Evolutionary conservation across 1,140 invertebrate genomes (phyloP).

Genomic region (Drosophila rhopaloa): DNA sequence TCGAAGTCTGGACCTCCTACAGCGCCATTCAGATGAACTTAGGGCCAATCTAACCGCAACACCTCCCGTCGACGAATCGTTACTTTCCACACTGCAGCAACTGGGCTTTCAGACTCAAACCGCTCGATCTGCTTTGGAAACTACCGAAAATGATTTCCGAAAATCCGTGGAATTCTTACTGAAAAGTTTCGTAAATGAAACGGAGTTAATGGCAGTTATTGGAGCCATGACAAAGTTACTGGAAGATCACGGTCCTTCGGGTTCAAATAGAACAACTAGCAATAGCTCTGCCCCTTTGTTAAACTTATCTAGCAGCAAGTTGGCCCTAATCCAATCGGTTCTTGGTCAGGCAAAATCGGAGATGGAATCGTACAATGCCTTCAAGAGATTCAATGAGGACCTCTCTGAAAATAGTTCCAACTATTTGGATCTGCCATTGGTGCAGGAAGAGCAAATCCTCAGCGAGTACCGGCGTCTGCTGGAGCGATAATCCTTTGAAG

Average conservation of each 20-base stretch:
- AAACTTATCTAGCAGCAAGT: slow-evolving; percentile 20
- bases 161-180: slow-evolving; percentile 87
- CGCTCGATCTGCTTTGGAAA: slow-evolving; percentile 86
- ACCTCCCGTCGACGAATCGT: slow-evolving; percentile 63
- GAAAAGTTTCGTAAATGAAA: slow-evolving; percentile 55
- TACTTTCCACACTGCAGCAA: slow-evolving; percentile 83
- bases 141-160: slow-evolving; percentile 86
- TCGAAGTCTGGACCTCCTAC: slow-evolving; percentile 64
- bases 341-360: slow-evolving; percentile 46
- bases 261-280: background rate
- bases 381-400: slow-evolving; percentile 86
- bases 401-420: slow-evolving; percentile 87
- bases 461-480: slow-evolving; percentile 87
- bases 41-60: slow-evolving; percentile 45
- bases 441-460: slow-evolving; percentile 87
- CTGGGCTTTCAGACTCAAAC: slow-evolving; percentile 87
- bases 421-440: slow-evolving; percentile 87
- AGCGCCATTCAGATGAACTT: slow-evolving; percentile 54
- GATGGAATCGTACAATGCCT: slow-evolving; percentile 84
- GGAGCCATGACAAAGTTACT: slow-evolving; percentile 17
- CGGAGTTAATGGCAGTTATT: slow-evolving; percentile 39
- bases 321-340: slow-evolving; percentile 31
- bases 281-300: slow-evolving; percentile 5
- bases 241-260: slow-evolving; percentile 6
- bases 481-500: slow-evolving; percentile 43